Evolutionary conservation across 2,888 invertebrate genomes (phyloP), one percentile per base, ranked within the genome.

Genomic region (Drosophila silvestris): DNA sequence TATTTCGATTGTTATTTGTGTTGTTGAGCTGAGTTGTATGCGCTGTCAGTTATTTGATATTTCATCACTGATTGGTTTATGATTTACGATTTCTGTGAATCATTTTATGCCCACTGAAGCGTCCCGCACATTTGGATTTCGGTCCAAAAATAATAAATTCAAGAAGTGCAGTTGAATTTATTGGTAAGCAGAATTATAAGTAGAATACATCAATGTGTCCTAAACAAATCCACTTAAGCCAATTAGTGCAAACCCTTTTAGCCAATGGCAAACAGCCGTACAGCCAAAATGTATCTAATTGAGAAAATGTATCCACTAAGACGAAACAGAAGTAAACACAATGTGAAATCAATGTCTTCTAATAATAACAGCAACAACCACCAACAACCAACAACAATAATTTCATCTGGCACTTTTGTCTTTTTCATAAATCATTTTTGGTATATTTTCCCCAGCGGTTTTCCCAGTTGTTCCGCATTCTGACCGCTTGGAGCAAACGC

Each of bases 391-490:
- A 14, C 26, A 47, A 26, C 16, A 26, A 26, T 16, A 47, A 47
- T 47, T 47, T 47, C 22, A 47, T 5, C 5, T n/a, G 19, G 10
- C 56, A 37, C 33, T 62, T 44, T 50, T 41, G 35, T 2, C 28
- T 67, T 74, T 81, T 83, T 89, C 91, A 85, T 85, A 85, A 89
- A 85, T 85, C 91, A 86, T 81, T 74, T 83, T 75, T 77, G 78
- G 59, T 87, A 78, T 66, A 64, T 82, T 73, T 77, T 56, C 57
- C 30, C 7, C 1, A 58, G 37, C 33, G 7, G 44, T n/a, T 32
- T 39, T 47, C 16, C 35, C 35, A 70, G 70, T 76, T 70, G 47
- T n/a, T 44, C 44, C 41, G 44, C 44, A 54, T n/a, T 54, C 56
- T 76, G 76, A 50, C 64, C 67, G 74, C 62, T 74, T 68, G 78